Evolutionary conservation across 2,797 vertebrate genomes (phyloP).

Genomic region (Cossypha polioptera): DNA sequence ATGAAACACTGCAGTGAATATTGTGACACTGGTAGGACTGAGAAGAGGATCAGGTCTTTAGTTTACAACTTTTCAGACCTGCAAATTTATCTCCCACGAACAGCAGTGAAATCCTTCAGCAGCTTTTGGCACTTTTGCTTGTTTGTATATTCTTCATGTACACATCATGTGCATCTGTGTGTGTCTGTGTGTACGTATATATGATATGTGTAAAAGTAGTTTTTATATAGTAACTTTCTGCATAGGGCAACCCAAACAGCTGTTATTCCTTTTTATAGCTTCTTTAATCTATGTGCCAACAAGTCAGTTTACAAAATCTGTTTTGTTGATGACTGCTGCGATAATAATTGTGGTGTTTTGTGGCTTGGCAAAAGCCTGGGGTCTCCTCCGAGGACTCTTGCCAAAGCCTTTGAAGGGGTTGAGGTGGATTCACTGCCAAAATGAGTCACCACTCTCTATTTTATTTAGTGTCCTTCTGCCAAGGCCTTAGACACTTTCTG

Average conservation of each 20-base stretch:
- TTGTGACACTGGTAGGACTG: neutral
- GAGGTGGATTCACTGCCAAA: conserved; percentile 85
- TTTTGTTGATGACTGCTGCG: conserved; percentile 85
- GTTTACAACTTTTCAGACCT: conserved; percentile 46
- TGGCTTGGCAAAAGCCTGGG: conserved; percentile 86
- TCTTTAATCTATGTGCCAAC: conserved; percentile 85
- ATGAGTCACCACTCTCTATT: conserved; percentile 86
- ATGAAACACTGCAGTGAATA: neutral
- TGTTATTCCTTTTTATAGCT: conserved; percentile 84
- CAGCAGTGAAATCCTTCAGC: conserved; percentile 34
- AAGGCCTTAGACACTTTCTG: conserved; percentile 87
- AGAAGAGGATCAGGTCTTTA: neutral
- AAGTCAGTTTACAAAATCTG: conserved; percentile 87
- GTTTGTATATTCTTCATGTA: conserved; percentile 44
- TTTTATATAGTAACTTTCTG: conserved; percentile 79
- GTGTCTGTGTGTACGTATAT: conserved; percentile 50
- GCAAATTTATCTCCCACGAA: neutral
- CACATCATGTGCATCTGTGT: conserved; percentile 60
- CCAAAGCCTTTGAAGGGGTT: conserved; percentile 86
- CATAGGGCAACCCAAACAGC: conserved; percentile 83
- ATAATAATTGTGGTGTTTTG: conserved; percentile 86
- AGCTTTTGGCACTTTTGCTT: conserved; percentile 48
- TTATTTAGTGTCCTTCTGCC: conserved; percentile 85
- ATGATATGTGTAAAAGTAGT: conserved; percentile 69
- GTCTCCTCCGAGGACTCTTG: conserved; percentile 84